Conservation (phyloP, 2,797 vertebrate species). For the Labroides dimidiatus region DNA sequence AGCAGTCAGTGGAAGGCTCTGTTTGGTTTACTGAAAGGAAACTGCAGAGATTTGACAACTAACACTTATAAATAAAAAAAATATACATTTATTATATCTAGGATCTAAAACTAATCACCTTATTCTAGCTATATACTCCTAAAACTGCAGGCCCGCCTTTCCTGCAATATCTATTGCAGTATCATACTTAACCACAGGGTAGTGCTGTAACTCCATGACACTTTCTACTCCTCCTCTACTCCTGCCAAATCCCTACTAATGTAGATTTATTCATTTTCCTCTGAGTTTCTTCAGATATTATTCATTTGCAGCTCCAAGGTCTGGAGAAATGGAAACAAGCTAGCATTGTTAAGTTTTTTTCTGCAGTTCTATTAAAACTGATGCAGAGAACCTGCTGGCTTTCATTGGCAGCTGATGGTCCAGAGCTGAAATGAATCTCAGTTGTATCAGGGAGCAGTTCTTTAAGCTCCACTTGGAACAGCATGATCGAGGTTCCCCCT, state of each 20-base stretch:
- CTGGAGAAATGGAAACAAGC: slow-evolving; percentile 71
- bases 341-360: slow-evolving; percentile 64
- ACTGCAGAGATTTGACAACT: not conserved
- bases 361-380: slow-evolving; percentile 64
- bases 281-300: slow-evolving; percentile 75
- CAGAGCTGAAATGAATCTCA: slow-evolving; percentile 39
- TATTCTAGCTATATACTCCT: not conserved
- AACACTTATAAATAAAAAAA: slow-evolving; percentile 1
- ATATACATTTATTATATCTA: not conserved
- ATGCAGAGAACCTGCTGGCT: slow-evolving; percentile 58
- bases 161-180: slow-evolving; percentile 15
- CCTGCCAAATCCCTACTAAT: slow-evolving; percentile 34
- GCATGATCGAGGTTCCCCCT: slow-evolving; percentile 24
- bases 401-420: slow-evolving; percentile 43
- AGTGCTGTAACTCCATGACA: slow-evolving; percentile 75
- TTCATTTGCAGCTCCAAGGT: slow-evolving; percentile 75
- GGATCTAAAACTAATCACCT: too few relatives aligned
- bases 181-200: slow-evolving; percentile 59
- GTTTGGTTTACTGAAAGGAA: not conserved
- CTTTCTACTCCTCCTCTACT: not conserved
- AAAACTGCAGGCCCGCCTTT: not conserved
- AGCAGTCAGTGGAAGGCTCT: too few relatives aligned
- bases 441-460: slow-evolving; percentile 43
- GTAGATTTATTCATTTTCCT: slow-evolving; percentile 77
- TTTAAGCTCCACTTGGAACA: slow-evolving; percentile 29